Conservation (phyloP, 2,888 invertebrate species). For the Mycogona germanica region DNA sequence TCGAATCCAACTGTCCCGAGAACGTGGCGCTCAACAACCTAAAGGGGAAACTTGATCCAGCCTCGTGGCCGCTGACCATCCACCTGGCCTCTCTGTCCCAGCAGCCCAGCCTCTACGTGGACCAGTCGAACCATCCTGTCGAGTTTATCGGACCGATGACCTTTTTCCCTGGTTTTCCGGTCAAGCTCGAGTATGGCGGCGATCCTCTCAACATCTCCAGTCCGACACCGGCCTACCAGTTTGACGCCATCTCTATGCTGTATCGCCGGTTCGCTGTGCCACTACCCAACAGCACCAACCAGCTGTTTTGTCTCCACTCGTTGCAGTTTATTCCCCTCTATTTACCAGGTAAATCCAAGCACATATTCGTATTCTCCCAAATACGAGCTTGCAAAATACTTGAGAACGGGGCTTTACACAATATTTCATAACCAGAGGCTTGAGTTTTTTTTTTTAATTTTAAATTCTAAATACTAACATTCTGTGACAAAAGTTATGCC, state of each 20-base stretch:
- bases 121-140: slow-evolving; percentile 8
- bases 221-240: slow-evolving; percentile 1
- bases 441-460: not conserved
- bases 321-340: slow-evolving; percentile 30
- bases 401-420: too few relatives aligned
- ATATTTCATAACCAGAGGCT: too few relatives aligned
- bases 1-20: not conserved
- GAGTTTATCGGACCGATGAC: slow-evolving; percentile 21
- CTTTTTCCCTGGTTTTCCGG: slow-evolving; percentile 20
- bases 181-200: slow-evolving; percentile 19
- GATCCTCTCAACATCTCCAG: not conserved
- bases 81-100: slow-evolving; percentile 22
- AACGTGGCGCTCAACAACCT: slow-evolving; percentile 2
- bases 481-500: not conserved
- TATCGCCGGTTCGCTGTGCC: slow-evolving; percentile 22
- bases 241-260: slow-evolving; percentile 21
- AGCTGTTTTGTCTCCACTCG: slow-evolving; percentile 23
- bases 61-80: slow-evolving; percentile 24
- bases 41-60: slow-evolving; percentile 21
- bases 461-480: not conserved
- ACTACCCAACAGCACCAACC: slow-evolving; percentile 19
- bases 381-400: too few relatives aligned
- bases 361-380: too few relatives aligned
- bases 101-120: slow-evolving; percentile 17
- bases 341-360: slow-evolving; percentile 27